These are phyloP conservation scores for Poeciliopsis paucimaculata DNA, from an alignment of 2,797 vertebrate genomes.

Conservation along the genomic window DNA sequence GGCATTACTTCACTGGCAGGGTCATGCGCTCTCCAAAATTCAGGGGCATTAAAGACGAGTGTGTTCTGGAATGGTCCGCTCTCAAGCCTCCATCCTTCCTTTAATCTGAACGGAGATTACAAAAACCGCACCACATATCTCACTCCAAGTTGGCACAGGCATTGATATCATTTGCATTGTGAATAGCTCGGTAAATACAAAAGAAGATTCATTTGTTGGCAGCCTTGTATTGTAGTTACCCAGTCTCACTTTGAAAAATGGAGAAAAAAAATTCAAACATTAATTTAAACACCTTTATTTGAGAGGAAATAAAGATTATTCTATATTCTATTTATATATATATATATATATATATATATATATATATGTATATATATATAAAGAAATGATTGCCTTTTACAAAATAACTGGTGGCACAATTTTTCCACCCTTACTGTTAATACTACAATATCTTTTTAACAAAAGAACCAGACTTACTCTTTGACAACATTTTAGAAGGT, in stretches of 20 bases:
- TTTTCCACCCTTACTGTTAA: background rate
- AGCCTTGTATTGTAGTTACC: background rate
- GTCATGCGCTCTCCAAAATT: constrained; percentile 52
- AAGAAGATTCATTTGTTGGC: background rate
- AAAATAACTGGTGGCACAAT: background rate
- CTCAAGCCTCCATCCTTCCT: constrained; percentile 61
- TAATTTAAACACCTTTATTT: background rate
- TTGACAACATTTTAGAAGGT: background rate
- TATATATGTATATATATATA: no score
- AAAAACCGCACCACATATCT: constrained; percentile 60
- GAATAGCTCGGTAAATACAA: constrained; percentile 85
- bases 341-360: no score
- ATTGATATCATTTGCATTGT: constrained; percentile 75
- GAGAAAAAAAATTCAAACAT: background rate
- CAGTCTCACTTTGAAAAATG: background rate
- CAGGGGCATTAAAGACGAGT: constrained; percentile 52
- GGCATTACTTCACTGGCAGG: constrained; percentile 56
- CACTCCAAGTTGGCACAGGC: constrained; percentile 72
- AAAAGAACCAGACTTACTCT: background rate
- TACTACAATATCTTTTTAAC: background rate
- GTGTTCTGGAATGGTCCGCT: constrained; percentile 53
- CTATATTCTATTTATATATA: no score
- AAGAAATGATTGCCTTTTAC: background rate
- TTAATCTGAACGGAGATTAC: constrained; percentile 80
- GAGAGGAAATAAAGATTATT: background rate